Percentiles rank a stretch among this genome's conserved stretches.
Conservation (phyloP, 2,797 vertebrate genomes). For the Cryptoblepharus egeriae region DNA sequence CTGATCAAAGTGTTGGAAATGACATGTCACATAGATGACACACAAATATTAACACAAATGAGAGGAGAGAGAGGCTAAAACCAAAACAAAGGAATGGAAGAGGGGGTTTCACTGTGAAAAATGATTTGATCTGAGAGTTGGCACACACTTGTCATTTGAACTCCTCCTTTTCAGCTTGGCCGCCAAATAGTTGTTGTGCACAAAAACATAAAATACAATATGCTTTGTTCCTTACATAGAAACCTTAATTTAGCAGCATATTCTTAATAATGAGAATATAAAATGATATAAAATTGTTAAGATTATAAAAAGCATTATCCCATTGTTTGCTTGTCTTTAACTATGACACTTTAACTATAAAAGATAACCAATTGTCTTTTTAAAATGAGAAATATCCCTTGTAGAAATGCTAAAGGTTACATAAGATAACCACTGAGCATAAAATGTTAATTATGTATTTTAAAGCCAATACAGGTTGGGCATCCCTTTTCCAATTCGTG, state of each 20-base stretch:
- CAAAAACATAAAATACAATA: slow-evolving; percentile 30
- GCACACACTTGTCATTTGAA: slow-evolving; percentile 37
- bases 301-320: neutral
- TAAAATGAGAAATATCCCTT: neutral
- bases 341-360: slow-evolving; percentile 7
- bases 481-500: too few relatives aligned
- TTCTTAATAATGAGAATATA: neutral
- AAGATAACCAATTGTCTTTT: slow-evolving; percentile 4
- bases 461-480: slow-evolving; percentile 38
- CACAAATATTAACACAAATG: slow-evolving; percentile 52
- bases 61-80: slow-evolving; percentile 44
- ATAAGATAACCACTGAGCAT: slow-evolving; percentile 5
- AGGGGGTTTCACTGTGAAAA: slow-evolving; percentile 26
- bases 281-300: neutral
- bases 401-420: slow-evolving; percentile 1
- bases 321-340: neutral
- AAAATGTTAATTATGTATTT: slow-evolving; percentile 44
- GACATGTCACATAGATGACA: slow-evolving; percentile 58
- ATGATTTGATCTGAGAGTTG: slow-evolving; percentile 48
- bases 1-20: slow-evolving; percentile 77
- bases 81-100: slow-evolving; percentile 61
- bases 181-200: slow-evolving; percentile 8
- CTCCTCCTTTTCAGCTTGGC: slow-evolving; percentile 31
- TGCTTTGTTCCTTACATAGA: slow-evolving; percentile 17
- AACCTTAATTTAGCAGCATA: neutral